phyloP scores from a whole-genome alignment of 1,140 invertebrate species.

The Scylla paramamosain region DNA sequence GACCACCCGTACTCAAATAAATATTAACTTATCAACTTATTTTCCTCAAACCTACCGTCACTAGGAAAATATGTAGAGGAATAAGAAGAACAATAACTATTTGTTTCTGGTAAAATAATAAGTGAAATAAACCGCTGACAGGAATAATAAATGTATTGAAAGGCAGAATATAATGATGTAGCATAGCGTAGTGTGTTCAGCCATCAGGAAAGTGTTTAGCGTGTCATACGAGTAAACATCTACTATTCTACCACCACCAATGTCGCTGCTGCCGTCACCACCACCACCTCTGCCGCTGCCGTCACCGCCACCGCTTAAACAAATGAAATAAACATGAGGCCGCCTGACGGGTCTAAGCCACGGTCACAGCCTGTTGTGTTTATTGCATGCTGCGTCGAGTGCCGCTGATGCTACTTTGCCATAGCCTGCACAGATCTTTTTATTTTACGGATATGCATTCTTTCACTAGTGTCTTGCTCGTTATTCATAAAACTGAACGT shows the following conservation, averaged over 20 bases:
- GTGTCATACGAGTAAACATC: not conserved
- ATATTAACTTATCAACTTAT: not conserved
- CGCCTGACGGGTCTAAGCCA: not conserved
- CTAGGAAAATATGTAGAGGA: not conserved
- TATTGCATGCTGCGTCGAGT: not conserved
- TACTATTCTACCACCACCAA: not conserved
- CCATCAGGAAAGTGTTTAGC: not conserved
- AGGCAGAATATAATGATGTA: too few relatives aligned
- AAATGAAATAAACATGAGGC: constrained; percentile 23
- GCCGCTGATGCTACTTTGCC: not conserved
- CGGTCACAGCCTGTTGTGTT: constrained; percentile 10
- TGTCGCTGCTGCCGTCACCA: not conserved
- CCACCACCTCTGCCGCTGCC: not conserved
- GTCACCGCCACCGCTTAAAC: not conserved
- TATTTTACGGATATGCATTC: too few relatives aligned
- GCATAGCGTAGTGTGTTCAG: too few relatives aligned
- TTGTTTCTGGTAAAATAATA: too few relatives aligned
- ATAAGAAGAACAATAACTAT: too few relatives aligned
- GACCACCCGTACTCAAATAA: not conserved
- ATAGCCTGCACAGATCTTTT: not conserved
- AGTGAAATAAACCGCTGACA: too few relatives aligned
- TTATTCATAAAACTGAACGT: too few relatives aligned
- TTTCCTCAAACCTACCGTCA: not conserved
- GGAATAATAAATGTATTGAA: too few relatives aligned
- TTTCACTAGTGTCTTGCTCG: too few relatives aligned